Evolutionary conservation across 2,888 invertebrate genomes (phyloP).

Genomic region (Drosophila putrida): DNA sequence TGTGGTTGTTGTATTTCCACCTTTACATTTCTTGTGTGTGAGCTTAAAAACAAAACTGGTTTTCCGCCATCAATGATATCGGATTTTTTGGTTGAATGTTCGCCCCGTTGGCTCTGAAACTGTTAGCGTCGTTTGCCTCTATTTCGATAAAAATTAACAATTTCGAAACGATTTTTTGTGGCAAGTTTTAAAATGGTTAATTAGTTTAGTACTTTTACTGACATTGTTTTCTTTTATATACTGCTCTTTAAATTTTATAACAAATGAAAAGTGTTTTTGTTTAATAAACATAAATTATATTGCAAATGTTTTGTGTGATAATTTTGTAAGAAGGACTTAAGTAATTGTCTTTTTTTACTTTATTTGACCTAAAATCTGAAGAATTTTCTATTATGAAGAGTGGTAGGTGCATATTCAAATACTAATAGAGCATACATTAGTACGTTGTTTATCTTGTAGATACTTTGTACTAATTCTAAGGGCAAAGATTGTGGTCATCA

Average conservation of each 20-base stretch:
- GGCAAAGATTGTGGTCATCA: not conserved
- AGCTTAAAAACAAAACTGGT: constrained; percentile 68
- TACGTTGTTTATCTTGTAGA: not conserved
- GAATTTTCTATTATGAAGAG: not conserved
- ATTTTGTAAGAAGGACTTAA: not conserved
- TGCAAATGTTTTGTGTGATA: not conserved
- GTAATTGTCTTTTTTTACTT: too few relatives aligned
- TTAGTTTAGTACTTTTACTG: constrained; percentile 38
- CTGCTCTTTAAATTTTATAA: not conserved
- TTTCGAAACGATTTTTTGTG: constrained; percentile 36
- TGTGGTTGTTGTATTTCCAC: constrained; percentile 32
- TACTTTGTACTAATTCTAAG: not conserved
- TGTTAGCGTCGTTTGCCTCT: constrained; percentile 33
- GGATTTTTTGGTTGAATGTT: constrained; percentile 47
- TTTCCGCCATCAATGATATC: constrained; percentile 69
- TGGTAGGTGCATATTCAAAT: not conserved
- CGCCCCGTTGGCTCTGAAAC: constrained; percentile 34
- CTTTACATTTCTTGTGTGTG: constrained; percentile 66
- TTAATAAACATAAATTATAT: not conserved
- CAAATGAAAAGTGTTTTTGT: constrained; percentile 3
- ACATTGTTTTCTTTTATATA: constrained; percentile 32
- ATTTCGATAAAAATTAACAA: constrained; percentile 21
- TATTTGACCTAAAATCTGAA: not conserved
- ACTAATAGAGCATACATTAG: not conserved
- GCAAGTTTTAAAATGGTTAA: constrained; percentile 25